A percentile compares a stretch with the other conserved stretches of the same genome.
Evolutionary conservation across 2,113 vertebrate genomes (phyloP).

Genomic region (Oceanodroma tethys): DNA sequence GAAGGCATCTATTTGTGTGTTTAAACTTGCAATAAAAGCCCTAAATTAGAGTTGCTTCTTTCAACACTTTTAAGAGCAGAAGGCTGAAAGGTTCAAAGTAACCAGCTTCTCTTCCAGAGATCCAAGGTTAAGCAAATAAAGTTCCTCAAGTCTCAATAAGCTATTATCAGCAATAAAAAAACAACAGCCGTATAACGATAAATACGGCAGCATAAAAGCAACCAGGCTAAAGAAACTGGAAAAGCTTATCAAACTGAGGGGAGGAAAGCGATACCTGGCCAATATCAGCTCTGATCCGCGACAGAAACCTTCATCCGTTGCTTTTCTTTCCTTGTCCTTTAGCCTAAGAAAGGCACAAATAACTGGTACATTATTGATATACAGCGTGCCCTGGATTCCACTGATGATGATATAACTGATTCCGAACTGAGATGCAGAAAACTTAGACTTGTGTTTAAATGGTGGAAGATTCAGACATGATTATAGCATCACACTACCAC

Average conservation of each 20-base stretch:
- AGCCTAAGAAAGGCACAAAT: neutral
- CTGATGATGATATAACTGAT: neutral
- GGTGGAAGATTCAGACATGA: neutral
- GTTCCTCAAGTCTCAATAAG: slow-evolving; percentile 44
- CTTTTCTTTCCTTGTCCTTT: neutral
- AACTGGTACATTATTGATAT: neutral
- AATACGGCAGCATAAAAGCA: slow-evolving; percentile 45
- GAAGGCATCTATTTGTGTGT: slow-evolving; percentile 43
- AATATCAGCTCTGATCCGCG: neutral
- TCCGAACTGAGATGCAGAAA: neutral
- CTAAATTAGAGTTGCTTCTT: slow-evolving; percentile 45
- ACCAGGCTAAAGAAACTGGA: slow-evolving; percentile 10
- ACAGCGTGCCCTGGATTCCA: neutral
- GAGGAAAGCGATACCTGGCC: neutral
- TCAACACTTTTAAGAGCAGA: slow-evolving; percentile 40
- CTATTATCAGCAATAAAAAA: slow-evolving; percentile 55
- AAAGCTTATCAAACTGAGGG: neutral
- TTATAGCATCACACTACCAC: neutral
- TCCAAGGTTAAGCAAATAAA: slow-evolving; percentile 69
- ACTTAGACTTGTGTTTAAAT: neutral
- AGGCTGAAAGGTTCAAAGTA: slow-evolving; percentile 60
- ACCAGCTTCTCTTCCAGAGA: slow-evolving; percentile 36
- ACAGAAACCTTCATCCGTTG: neutral
- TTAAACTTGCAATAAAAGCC: slow-evolving; percentile 58
- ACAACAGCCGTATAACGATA: slow-evolving; percentile 13